These are phyloP conservation scores for Pluvianellus socialis DNA, from an alignment of 2,113 vertebrate species.

Conservation along the genomic window DNA sequence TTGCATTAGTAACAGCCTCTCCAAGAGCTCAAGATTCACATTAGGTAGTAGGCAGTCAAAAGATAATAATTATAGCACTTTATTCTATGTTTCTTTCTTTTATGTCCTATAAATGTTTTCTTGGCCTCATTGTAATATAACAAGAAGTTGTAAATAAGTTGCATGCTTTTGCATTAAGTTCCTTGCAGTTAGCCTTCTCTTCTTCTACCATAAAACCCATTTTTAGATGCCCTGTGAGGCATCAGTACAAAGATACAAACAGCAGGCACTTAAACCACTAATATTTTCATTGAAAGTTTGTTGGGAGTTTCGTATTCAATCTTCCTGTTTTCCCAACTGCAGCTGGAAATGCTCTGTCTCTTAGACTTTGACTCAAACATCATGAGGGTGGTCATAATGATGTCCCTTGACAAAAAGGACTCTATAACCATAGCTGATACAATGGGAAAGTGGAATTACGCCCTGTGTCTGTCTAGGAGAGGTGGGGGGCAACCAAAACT, in stretches of 20 bases:
- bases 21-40: not conserved
- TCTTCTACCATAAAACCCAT: not conserved
- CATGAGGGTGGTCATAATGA: accelerated
- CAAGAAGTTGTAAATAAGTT: not conserved
- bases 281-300: not conserved
- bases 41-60: not conserved
- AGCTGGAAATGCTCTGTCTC: not conserved
- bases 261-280: not conserved
- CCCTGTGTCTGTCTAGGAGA: not conserved
- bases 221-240: not conserved
- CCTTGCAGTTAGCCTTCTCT: not conserved
- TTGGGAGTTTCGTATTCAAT: not conserved
- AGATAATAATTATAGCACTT: not conserved
- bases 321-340: not conserved
- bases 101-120: not conserved
- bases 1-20: not conserved
- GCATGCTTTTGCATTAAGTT: not conserved
- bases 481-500: not conserved
- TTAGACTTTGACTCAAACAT: not conserved
- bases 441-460: not conserved
- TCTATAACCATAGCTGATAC: not conserved
- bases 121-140: not conserved
- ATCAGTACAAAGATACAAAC: not conserved
- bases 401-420: not conserved
- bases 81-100: not conserved